Evolutionary conservation across 2,797 vertebrate species (phyloP).

Genomic region (Enoplosus armatus): DNA sequence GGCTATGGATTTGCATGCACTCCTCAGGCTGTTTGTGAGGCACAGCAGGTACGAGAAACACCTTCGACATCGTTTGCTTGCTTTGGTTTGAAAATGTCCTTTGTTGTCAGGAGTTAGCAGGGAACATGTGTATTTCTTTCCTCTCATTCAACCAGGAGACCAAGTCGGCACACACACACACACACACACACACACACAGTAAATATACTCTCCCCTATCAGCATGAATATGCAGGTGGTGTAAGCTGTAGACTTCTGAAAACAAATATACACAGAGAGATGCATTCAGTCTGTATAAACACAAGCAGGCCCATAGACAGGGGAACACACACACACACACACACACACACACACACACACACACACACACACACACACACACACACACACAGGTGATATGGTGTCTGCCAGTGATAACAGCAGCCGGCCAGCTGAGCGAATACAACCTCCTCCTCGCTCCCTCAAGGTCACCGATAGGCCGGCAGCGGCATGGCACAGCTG

Average conservation of each 20-base stretch:
- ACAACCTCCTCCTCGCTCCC: slow-evolving; percentile 23
- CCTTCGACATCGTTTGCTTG: not conserved
- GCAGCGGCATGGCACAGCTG: slow-evolving; percentile 41
- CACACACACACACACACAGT: slow-evolving; percentile 5
- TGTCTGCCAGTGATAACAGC: slow-evolving; percentile 66
- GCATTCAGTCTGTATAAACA: slow-evolving; percentile 8
- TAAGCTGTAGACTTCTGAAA: slow-evolving; percentile 16
- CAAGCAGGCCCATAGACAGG: slow-evolving; percentile 9
- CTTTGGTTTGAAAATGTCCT: not conserved
- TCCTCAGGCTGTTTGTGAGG: slow-evolving; percentile 17
- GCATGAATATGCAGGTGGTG: slow-evolving; percentile 44
- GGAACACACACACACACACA: slow-evolving; percentile 7
- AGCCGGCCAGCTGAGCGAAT: slow-evolving; percentile 50
- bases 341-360: slow-evolving; percentile 35
- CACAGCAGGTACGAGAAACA: slow-evolving; percentile 3
- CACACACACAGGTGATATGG: slow-evolving; percentile 52
- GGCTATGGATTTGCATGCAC: not conserved
- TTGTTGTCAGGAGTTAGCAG: slow-evolving; percentile 20
- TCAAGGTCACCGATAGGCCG: slow-evolving; percentile 62
- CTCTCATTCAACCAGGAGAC: not conserved
- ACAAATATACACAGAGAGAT: slow-evolving; percentile 36
- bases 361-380: slow-evolving; percentile 8
- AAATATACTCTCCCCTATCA: slow-evolving; percentile 21
- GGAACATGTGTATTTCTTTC: slow-evolving; percentile 14
- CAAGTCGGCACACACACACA: not conserved